Evolutionary conservation across 53 echinoderm and acorn worm genomes (phyloP).

Genomic region (Arbacia lixula): DNA sequence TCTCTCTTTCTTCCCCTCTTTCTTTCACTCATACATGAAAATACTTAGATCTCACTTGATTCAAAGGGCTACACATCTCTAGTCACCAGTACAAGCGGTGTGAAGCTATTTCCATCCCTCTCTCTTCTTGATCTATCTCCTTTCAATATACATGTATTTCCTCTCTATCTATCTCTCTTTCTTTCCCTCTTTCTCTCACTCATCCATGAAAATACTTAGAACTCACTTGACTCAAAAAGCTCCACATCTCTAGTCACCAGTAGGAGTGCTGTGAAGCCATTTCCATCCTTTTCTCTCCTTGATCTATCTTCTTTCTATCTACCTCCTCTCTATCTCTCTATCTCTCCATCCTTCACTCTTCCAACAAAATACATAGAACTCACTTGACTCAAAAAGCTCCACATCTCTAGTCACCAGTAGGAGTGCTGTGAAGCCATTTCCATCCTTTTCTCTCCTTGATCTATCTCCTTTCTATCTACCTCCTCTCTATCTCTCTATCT

Average conservation of each 20-base stretch:
- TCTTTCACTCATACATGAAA: neutral
- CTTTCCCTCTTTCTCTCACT: too few relatives aligned
- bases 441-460: neutral
- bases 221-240: constrained; percentile 85
- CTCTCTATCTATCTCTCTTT: too few relatives aligned
- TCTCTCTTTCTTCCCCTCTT: too few relatives aligned
- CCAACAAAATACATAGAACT: too few relatives aligned
- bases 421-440: constrained; percentile 81
- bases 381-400: constrained; percentile 80
- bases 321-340: too few relatives aligned
- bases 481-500: too few relatives aligned
- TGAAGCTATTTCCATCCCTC: constrained; percentile 76
- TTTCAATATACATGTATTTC: too few relatives aligned
- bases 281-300: constrained; percentile 40
- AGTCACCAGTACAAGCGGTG: constrained; percentile 84
- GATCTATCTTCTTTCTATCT: neutral
- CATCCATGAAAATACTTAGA: too few relatives aligned
- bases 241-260: constrained; percentile 87
- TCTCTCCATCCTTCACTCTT: neutral
- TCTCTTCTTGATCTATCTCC: neutral
- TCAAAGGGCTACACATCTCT: constrained; percentile 83
- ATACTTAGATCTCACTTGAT: constrained; percentile 83
- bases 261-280: constrained; percentile 84
- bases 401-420: constrained; percentile 88
- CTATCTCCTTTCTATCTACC: neutral